A percentile compares a stretch with the other conserved stretches of the same genome.
Evolutionary conservation across 1,140 invertebrate species (phyloP).

Genomic region (Drosophila repleta): DNA sequence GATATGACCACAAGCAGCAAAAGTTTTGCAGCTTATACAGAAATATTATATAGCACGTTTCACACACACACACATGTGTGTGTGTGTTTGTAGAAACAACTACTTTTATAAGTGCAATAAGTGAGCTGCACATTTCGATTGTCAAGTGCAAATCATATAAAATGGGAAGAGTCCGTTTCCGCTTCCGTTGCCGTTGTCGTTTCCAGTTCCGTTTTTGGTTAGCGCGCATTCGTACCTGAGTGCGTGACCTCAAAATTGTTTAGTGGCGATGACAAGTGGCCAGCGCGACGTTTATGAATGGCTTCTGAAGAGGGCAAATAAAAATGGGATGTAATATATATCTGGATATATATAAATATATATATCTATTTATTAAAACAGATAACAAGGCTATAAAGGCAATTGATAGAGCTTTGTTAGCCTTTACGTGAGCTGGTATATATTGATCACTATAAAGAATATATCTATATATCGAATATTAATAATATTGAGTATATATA

Average conservation of each 20-base stretch:
- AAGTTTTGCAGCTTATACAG: constrained; percentile 44
- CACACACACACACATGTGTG: constrained; percentile 1
- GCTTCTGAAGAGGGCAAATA: background rate
- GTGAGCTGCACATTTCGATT: constrained; percentile 48
- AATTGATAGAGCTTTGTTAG: too few relatives aligned
- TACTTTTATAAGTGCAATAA: constrained; percentile 32
- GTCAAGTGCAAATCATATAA: constrained; percentile 59
- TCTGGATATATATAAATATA: background rate
- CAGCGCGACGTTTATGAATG: background rate
- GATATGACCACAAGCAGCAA: constrained; percentile 31
- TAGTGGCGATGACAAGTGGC: constrained; percentile 3
- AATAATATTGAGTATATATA: background rate
- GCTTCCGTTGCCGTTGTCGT: constrained; percentile 25
- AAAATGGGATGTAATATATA: too few relatives aligned
- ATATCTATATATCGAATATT: too few relatives aligned
- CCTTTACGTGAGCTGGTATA: too few relatives aligned
- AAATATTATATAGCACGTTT: constrained; percentile 41
- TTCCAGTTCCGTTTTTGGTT: constrained; percentile 35
- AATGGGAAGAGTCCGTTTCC: constrained; percentile 46
- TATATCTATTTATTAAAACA: background rate
- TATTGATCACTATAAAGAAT: too few relatives aligned
- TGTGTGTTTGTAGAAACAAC: constrained; percentile 21
- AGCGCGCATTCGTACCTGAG: constrained; percentile 17
- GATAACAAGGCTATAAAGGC: too few relatives aligned
- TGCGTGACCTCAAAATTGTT: constrained; percentile 15